Conservation (phyloP, 2,113 vertebrate genomes). For the Dasyprocta punctata region DNA sequence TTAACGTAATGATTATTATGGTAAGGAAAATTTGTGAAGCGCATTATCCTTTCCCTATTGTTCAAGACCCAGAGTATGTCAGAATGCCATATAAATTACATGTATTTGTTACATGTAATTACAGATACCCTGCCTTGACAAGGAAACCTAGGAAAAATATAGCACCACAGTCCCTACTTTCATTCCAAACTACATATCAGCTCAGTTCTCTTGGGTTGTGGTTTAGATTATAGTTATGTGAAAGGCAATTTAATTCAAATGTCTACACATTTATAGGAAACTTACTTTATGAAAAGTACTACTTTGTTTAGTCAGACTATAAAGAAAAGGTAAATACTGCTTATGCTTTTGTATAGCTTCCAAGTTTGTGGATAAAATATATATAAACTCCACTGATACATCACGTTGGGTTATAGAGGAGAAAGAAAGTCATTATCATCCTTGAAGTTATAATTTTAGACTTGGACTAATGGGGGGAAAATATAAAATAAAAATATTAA, state of each 20-base stretch:
- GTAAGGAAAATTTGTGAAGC: not conserved
- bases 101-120: not conserved
- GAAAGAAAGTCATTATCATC: not conserved
- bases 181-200: not conserved
- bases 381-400: not conserved
- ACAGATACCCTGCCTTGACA: not conserved
- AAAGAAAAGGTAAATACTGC: not conserved
- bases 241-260: constrained; percentile 5
- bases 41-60: not conserved
- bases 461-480: not conserved
- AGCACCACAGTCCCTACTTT: not conserved
- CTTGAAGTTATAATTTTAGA: not conserved
- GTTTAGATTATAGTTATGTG: not conserved
- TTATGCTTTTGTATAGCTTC: not conserved
- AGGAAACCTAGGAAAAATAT: not conserved
- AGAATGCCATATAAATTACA: not conserved
- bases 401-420: not conserved
- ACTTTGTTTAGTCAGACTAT: not conserved
- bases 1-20: not conserved
- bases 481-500: not conserved
- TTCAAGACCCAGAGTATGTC: not conserved
- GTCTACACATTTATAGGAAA: not conserved
- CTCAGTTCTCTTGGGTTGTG: not conserved
- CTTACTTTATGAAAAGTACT: not conserved
- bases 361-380: not conserved